These are phyloP conservation scores for Phalacrocorax carbo DNA, from an alignment of 2,113 vertebrate genomes.

Conservation along the genomic window DNA sequence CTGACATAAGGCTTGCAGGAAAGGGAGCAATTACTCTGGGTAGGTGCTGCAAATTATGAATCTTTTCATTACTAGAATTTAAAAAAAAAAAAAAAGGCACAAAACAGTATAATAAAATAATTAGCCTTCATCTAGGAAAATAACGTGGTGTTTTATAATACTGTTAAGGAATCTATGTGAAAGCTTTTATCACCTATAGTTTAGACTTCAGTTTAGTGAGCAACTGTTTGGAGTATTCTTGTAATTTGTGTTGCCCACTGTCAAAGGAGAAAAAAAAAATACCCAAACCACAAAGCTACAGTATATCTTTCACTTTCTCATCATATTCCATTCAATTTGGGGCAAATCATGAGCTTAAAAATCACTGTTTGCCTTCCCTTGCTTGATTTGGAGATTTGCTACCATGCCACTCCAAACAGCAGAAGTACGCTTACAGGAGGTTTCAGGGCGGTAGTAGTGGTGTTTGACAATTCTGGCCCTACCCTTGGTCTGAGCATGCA, in stretches of 20 bases:
- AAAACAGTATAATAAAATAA: not conserved
- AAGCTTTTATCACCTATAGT: not conserved
- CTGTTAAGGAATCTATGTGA: not conserved
- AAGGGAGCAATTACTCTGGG: not conserved
- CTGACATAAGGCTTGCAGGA: not conserved
- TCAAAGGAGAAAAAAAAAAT: not conserved
- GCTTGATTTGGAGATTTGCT: not conserved
- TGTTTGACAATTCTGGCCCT: not conserved
- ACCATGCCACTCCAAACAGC: not conserved
- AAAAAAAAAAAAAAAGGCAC: not conserved
- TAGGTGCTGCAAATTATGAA: not conserved
- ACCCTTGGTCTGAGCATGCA: accelerated
- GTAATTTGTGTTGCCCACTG: not conserved
- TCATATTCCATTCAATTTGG: not conserved
- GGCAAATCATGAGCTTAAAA: not conserved
- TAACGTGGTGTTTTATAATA: not conserved
- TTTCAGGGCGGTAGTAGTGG: not conserved
- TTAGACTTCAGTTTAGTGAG: not conserved
- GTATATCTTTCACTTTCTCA: not conserved
- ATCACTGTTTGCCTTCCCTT: not conserved
- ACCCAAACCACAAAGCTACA: not conserved
- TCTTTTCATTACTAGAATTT: not conserved
- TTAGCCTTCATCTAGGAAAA: not conserved
- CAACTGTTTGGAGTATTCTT: not conserved
- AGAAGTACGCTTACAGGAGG: accelerated